Base-by-base conservation (phyloP, 2,888 invertebrate species). In the Ectemnius continuus region DNA sequence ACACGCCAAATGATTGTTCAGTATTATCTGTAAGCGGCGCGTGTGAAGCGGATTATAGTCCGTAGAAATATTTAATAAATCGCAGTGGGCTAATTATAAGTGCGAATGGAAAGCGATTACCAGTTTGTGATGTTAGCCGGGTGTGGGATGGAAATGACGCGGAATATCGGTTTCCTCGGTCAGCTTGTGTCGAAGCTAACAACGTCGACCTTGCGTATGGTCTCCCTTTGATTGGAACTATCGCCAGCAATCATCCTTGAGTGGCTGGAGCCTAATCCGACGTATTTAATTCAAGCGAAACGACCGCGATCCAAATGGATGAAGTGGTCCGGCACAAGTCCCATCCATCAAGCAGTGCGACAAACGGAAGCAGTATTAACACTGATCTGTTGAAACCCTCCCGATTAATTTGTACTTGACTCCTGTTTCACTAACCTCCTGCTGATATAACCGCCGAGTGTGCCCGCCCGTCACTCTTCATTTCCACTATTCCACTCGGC, bases 351-450 rank as follows among this genome's bases (percentile, higher is more conserved):
- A 62, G 64, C 71, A 82, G 78, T 73, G 70, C 74, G 73, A 81
- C 84, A 83, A 83, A 84, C 83, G 79, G 80, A 82, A 84, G 81
- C 84, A 73, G 76, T 79, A 85, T 85, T 81, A 80, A 80, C 63
- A 82, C 65, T 76, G 78, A 79, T 81, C 81, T 75, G 70, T 67
- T 73, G 73, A 80, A 80, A 71, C 70, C 70, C 60, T 46, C 75
- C 71, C 18, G 71, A 65, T 61, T 72, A 73, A 70, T 75, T 77
- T 71, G 70, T 69, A 61, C 63, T 65, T 58, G 36, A 70, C 70
- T 63, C 74, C 36, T 11, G 8, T 36, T 36, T 36, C 36, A 36
- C 36, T 8, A 36, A 6, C 11, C 11, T 11, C 36, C 36, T 8
- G 8, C 11, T 11, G 36, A 52, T 52, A 14, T 52, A 52, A 16